These are phyloP conservation scores for Camponotus pennsylvanicus DNA, from an alignment of 1,140 invertebrate genomes.

Conservation along the genomic window DNA sequence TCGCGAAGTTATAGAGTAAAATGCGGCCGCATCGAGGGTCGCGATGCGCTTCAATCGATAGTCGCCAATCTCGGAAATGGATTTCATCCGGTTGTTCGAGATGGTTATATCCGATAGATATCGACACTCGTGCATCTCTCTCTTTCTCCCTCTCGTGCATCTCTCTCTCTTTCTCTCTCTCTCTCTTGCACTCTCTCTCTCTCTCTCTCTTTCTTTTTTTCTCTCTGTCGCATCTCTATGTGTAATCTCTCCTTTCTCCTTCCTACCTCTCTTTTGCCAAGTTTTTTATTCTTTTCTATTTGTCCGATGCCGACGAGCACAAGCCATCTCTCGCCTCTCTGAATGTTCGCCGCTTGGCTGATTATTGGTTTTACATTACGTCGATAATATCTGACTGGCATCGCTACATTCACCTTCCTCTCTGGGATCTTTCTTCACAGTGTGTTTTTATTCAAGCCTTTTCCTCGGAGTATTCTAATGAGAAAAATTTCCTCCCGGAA, in stretches of 20 bases:
- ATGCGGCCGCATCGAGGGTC: constrained; percentile 4
- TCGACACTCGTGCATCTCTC: constrained; percentile 31
- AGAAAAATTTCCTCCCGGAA: neutral
- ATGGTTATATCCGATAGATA: constrained; percentile 47
- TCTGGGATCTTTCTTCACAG: neutral
- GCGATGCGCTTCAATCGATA: constrained; percentile 50
- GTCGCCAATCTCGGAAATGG: constrained; percentile 62
- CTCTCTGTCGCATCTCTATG: neutral
- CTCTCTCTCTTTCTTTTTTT: neutral
- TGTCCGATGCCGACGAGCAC: constrained; percentile 17
- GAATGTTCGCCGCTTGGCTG: constrained; percentile 37
- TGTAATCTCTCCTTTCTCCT: neutral
- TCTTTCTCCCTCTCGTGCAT: neutral
- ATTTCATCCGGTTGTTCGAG: constrained; percentile 60
- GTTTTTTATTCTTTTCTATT: constrained; percentile 16
- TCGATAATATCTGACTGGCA: constrained; percentile 18
- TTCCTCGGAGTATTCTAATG: neutral
- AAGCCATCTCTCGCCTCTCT: constrained; percentile 10
- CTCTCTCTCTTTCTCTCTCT: neutral
- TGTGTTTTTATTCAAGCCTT: constrained; percentile 9
- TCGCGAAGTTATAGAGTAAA: constrained; percentile 51
- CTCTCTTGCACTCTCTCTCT: neutral
- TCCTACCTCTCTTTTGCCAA: neutral
- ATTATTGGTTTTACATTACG: constrained; percentile 61
- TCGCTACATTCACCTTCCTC: neutral